Percentiles rank a stretch among this genome's conserved stretches.
Evolutionary conservation across 2,888 invertebrate species (phyloP).

Genomic region (Megamerina dolium): DNA sequence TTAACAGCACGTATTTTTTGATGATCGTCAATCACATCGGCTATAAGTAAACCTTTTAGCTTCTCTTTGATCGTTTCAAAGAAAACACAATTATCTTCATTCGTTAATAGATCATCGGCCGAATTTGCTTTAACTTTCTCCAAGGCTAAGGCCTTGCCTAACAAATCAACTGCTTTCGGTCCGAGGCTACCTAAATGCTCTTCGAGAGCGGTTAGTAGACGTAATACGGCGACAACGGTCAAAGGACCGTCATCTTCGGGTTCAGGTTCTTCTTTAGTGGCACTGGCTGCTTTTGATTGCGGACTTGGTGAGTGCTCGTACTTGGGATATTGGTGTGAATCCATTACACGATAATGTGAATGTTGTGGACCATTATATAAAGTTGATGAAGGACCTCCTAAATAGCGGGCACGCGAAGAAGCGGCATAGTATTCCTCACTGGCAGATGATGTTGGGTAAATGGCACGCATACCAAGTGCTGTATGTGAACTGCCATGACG

Average conservation of each 20-base stretch:
- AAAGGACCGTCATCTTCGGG: slow-evolving; percentile 51
- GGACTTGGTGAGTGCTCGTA: slow-evolving; percentile 25
- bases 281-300: slow-evolving; percentile 23
- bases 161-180: slow-evolving; percentile 68
- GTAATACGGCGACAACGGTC: slow-evolving; percentile 62
- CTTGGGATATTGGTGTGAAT: slow-evolving; percentile 42
- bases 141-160: slow-evolving; percentile 71
- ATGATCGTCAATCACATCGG: slow-evolving; percentile 56
- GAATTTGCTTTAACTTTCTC: slow-evolving; percentile 70
- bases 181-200: slow-evolving; percentile 79
- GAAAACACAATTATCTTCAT: slow-evolving; percentile 67
- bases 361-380: slow-evolving; percentile 6
- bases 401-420: background rate
- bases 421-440: slow-evolving; percentile 9
- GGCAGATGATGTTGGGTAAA: slow-evolving; percentile 14
- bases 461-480: too few species aligned
- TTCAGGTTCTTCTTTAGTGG: slow-evolving; percentile 41
- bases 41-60: slow-evolving; percentile 69
- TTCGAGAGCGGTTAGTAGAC: slow-evolving; percentile 74
- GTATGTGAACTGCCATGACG: slow-evolving; percentile 9
- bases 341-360: slow-evolving; percentile 36
- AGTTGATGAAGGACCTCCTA: background rate
- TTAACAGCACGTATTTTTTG: slow-evolving; percentile 66
- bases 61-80: slow-evolving; percentile 84
- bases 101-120: slow-evolving; percentile 66